Base-by-base conservation (phyloP, 1,140 invertebrate genomes). In the Pteromalus puparum region DNA sequence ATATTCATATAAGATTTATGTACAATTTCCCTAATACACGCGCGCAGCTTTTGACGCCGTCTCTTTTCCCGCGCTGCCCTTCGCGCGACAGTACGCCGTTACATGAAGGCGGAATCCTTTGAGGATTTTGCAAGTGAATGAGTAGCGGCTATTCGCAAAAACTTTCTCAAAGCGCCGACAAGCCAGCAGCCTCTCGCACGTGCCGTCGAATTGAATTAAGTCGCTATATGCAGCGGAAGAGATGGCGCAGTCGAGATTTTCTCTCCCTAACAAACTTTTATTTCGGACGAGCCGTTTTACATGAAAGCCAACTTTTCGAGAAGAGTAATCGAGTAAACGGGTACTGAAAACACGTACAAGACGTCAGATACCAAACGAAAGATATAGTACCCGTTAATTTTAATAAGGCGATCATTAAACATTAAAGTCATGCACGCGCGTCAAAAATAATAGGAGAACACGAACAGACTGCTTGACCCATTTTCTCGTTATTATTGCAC, bases 181-280 rank as follows among this genome's bases (percentile, higher is more conserved):
- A 61, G 53, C 7, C 18, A n/a, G 38, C 3, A 38, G 38, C 7
- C 10, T 30, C 46, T 81, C 82, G 88, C 87, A 88, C 80, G 87
- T 80, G 28, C 30, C 30, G 42, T 87, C 85, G 84, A 82, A 85
- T 87, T 78, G 86, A 72, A 76, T 82, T 86, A 84, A 86, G 9
- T 84, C 82, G 88, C 87, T 86, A 87, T 86, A 87, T n/a, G n/a
- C 18, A n/a, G 18, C 53, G 21, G 5, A 4, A n/a, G 18, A 61
- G 53, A 61, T 61, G 15, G 13, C 15, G 4, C 0, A 53, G 48
- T 21, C 53, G 53, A 21, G 21, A 61, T 61, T 61, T 61, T 61
- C 21, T 61, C 21, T 42, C 21, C 21, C 18, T 61, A 7, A n/a
- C 21, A 61, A 61, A 21, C 18, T 61, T 61, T 61, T n/a, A 61